Percentiles rank a stretch among this genome's conserved stretches.
These are phyloP conservation scores for Callithrix jacchus DNA, from an alignment of 2,113 vertebrate species.

Conservation along the genomic window DNA sequence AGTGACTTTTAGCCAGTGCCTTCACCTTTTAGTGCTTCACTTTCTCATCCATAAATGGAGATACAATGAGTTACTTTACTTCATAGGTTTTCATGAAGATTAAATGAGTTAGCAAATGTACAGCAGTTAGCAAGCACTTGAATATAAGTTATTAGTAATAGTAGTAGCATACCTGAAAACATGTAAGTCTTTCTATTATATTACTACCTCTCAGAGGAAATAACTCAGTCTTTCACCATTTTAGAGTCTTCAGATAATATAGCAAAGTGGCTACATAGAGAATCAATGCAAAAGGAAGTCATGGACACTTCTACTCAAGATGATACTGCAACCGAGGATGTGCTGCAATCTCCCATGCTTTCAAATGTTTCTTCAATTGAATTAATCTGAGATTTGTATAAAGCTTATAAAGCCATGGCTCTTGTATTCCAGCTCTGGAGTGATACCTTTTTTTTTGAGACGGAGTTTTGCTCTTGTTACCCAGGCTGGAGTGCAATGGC, in stretches of 20 bases:
- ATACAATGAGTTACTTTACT: background rate
- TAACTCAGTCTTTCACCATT: background rate
- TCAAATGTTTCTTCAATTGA: background rate
- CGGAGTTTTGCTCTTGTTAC: no score
- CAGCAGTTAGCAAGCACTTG: background rate
- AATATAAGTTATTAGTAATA: background rate
- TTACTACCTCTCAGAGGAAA: background rate
- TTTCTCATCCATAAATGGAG: background rate
- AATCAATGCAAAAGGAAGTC: background rate
- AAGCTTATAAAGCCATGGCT: background rate
- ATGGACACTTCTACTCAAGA: background rate
- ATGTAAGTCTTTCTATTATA: background rate
- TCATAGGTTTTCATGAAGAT: no score
- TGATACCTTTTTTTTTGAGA: background rate
- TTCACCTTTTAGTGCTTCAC: background rate
- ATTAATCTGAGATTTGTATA: background rate
- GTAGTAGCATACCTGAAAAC: background rate
- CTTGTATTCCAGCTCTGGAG: background rate
- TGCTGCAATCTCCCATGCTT: background rate
- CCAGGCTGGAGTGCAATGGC: no score
- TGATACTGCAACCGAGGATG: background rate
- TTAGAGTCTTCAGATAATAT: background rate
- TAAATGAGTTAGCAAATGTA: background rate
- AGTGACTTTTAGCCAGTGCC: background rate
- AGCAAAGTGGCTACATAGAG: background rate